phyloP scores from a whole-genome alignment of 2,888 invertebrate genomes.

The Aelia acuminata region DNA sequence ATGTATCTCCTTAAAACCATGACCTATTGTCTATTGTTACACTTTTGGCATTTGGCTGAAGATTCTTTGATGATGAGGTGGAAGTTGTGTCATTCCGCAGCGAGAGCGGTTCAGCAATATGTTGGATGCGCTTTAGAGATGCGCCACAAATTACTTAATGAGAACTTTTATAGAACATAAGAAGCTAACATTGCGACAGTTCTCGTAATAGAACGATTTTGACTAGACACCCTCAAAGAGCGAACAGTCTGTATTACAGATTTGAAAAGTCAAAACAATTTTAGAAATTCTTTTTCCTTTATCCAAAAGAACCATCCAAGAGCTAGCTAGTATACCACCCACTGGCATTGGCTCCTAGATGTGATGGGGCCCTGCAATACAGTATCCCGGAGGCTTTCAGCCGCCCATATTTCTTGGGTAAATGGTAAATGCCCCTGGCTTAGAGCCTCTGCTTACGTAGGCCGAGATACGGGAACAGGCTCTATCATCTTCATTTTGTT shows the following conservation, averaged over 20 bases:
- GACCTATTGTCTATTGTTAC: slow-evolving; percentile 22
- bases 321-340: neutral
- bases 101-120: neutral
- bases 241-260: too few relatives aligned
- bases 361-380: neutral
- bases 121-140: too few relatives aligned
- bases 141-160: too few relatives aligned
- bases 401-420: neutral
- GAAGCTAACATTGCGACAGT: too few relatives aligned
- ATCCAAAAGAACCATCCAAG: neutral
- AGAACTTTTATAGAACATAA: too few relatives aligned
- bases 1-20: neutral
- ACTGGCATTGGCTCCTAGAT: neutral
- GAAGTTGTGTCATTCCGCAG: neutral
- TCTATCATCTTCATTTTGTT: neutral
- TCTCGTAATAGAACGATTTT: too few relatives aligned
- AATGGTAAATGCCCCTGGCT: neutral
- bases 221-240: too few relatives aligned
- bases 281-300: too few relatives aligned
- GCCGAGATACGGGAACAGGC: neutral
- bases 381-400: neutral
- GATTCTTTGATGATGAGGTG: neutral
- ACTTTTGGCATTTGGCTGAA: neutral
- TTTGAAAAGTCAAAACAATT: too few relatives aligned
- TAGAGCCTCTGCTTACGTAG: neutral